phyloP scores from a whole-genome alignment of 2,888 invertebrate species.

The Troides helena region DNA sequence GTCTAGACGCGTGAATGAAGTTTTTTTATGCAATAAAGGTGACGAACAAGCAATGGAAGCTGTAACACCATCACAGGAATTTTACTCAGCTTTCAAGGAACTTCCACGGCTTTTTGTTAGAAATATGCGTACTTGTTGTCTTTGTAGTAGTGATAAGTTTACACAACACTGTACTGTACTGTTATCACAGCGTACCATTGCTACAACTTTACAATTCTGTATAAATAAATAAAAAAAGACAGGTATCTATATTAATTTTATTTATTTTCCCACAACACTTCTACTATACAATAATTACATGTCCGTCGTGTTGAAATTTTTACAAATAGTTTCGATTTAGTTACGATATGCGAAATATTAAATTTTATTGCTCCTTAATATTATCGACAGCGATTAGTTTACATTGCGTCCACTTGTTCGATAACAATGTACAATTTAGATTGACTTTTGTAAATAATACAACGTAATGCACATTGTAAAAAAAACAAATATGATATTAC shows the following conservation, averaged over 20 bases:
- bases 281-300: constrained; percentile 63
- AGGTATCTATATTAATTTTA: constrained; percentile 38
- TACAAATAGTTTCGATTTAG: constrained; percentile 49
- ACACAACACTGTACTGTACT: too few species aligned
- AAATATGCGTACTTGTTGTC: too few species aligned
- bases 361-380: constrained; percentile 64
- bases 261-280: constrained; percentile 62
- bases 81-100: too few species aligned
- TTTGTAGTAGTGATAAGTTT: neutral
- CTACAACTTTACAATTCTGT: too few species aligned
- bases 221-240: constrained; percentile 32
- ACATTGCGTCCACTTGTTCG: neutral
- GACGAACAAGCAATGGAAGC: too few species aligned
- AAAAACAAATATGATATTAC: neutral
- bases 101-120: too few species aligned
- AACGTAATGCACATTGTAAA: neutral
- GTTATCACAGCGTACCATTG: too few species aligned
- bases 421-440: constrained; percentile 3
- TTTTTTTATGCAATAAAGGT: too few species aligned
- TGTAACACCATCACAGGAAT: too few species aligned
- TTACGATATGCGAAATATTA: constrained; percentile 63
- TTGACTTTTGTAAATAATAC: neutral
- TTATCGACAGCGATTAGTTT: constrained; percentile 17
- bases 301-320: constrained; percentile 47
- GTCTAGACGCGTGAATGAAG: too few species aligned